Evolutionary conservation across 1,140 invertebrate species (phyloP), one percentile per base, ranked within the genome.

Genomic region (Drosophila busckii): DNA sequence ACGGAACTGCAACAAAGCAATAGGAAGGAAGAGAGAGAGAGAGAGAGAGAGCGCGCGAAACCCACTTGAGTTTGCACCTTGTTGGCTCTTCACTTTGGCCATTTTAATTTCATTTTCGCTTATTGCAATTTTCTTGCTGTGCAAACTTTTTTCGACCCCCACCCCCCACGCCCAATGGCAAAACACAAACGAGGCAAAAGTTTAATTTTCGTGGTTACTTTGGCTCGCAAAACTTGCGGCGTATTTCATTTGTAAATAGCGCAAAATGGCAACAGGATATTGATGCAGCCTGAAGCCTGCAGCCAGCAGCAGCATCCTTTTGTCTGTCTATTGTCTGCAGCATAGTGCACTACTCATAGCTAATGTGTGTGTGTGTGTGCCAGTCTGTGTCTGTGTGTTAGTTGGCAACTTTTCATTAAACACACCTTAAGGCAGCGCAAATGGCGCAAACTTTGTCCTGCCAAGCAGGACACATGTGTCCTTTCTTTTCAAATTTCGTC

Each of bases 171-270:
- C 35, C 8, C n/a, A 46, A 46, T 45, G 41, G 40, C 42, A 55
- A 64, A 64, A 70, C 53, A 70, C 48, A 68, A 69, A 41, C 68
- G 54, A 64, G 68, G 55, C 65, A 64, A 64, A 70, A 70, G 65
- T 70, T 70, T 70, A 68, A 70, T 70, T 68, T 68, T 68, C 54
- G 65, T 59, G 68, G 60, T 69, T 70, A 64, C 68, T 69, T 68
- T 68, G 59, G 68, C 46, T 70, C 50, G 29, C n/a, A 62, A 68
- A 70, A 70, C 65, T 70, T 70, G 67, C 67, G 64, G 67, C 67
- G 64, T 70, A 70, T 70, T 70, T 70, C 59, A 68, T 70, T 70
- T 68, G 67, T 68, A 70, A 70, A 70, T 70, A 70, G 64, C 64
- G 44, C 48, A 70, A 67, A 70, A 70, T 68, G 65, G 67, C 67